A percentile compares a stretch with the other conserved stretches of the same genome.
phyloP scores from a whole-genome alignment of 30 jellyfish, hydroid and myxozoan genomes.

The Mastigias papua region DNA sequence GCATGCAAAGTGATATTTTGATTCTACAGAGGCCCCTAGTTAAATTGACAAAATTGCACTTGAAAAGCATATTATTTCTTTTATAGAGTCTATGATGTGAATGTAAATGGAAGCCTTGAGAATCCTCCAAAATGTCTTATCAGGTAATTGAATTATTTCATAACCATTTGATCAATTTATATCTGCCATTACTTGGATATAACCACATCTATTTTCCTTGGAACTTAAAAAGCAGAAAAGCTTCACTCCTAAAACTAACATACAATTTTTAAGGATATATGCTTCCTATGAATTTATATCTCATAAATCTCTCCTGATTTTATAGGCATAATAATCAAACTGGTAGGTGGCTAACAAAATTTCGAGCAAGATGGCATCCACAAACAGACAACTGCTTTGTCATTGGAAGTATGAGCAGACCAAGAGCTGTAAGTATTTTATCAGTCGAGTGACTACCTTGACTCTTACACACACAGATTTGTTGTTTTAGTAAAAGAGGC shows the following conservation, averaged over 20 bases:
- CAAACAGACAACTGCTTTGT: slow-evolving; percentile 84
- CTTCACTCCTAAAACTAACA: too few relatives aligned
- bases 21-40: neutral
- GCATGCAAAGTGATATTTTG: too few relatives aligned
- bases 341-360: slow-evolving; percentile 97
- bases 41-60: neutral
- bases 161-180: neutral
- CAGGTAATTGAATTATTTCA: slow-evolving; percentile 24
- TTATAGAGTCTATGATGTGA: slow-evolving; percentile 82
- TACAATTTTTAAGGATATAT: neutral
- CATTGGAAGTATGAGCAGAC: slow-evolving; percentile 93
- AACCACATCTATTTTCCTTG: neutral
- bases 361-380: slow-evolving; percentile 97
- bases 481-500: neutral
- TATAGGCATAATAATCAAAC: slow-evolving; percentile 88
- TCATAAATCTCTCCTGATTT: neutral
- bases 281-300: neutral
- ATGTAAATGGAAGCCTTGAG: slow-evolving; percentile 46
- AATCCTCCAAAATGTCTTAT: slow-evolving; percentile 72
- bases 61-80: neutral
- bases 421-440: slow-evolving; percentile 84
- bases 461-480: neutral
- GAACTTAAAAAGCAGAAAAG: too few relatives aligned
- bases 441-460: neutral
- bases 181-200: neutral